These are phyloP conservation scores for Synanthedon tipuliformis DNA, from an alignment of 2,888 invertebrate species.

Conservation along the genomic window DNA sequence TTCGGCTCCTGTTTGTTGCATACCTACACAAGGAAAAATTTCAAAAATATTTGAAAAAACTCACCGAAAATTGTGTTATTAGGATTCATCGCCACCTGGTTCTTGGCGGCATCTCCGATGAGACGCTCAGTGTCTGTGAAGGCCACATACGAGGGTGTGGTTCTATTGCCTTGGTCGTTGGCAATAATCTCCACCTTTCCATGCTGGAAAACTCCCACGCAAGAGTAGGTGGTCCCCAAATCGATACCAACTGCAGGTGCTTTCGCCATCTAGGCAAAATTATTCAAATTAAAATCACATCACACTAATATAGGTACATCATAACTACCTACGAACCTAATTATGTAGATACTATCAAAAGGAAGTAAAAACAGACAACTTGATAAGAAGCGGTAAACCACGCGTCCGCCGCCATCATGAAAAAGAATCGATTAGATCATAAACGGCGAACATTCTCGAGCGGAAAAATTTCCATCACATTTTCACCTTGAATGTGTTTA, in stretches of 20 bases:
- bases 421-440: conserved; percentile 31
- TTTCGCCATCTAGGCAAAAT: conserved; percentile 70
- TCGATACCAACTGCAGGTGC: conserved; percentile 95
- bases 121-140: conserved; percentile 87
- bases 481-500: conserved; percentile 5
- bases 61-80: conserved; percentile 88
- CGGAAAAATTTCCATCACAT: conserved; percentile 2
- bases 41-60: conserved; percentile 18
- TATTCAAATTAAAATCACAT: not conserved
- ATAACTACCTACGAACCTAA: too few species aligned
- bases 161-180: conserved; percentile 91
- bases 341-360: too few species aligned
- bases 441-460: conserved; percentile 39
- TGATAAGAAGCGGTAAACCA: not conserved
- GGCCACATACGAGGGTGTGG: conserved; percentile 87
- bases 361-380: not conserved
- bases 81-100: conserved; percentile 89
- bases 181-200: conserved; percentile 92
- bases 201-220: conserved; percentile 93
- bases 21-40: not conserved
- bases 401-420: conserved; percentile 28
- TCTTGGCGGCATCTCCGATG: conserved; percentile 86
- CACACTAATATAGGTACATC: too few species aligned
- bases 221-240: conserved; percentile 95
- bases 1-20: too few species aligned